Conservation (phyloP, 2,113 vertebrate species). For the Rattus norvegicus region DNA sequence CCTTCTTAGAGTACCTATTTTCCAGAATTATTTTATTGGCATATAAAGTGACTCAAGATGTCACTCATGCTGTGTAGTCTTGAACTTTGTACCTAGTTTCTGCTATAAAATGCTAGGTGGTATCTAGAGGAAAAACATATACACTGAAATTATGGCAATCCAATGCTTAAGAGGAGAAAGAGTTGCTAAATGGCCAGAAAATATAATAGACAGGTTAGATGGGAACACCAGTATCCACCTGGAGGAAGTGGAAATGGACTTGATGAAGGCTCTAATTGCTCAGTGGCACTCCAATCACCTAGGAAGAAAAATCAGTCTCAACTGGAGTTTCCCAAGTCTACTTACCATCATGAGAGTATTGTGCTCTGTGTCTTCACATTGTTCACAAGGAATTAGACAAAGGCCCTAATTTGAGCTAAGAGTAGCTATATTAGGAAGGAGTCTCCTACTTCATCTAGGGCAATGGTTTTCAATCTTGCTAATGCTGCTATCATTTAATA, state of each 20-base stretch:
- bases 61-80: not conserved
- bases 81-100: not conserved
- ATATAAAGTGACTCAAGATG: not conserved
- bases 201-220: not conserved
- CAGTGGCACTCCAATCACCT: not conserved
- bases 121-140: not conserved
- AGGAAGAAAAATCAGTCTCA: conserved; percentile 27
- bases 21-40: not conserved
- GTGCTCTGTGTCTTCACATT: not conserved
- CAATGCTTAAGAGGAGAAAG: not conserved
- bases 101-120: not conserved
- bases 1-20: not conserved
- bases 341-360: not conserved
- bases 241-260: not conserved
- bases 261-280: not conserved
- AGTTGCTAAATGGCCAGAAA: not conserved
- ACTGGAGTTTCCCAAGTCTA: not conserved
- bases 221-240: not conserved
- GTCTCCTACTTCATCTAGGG: not conserved
- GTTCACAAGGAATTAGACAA: not conserved
- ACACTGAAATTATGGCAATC: not conserved
- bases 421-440: not conserved
- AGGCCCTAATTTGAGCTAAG: not conserved
- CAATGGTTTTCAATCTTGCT: not conserved
- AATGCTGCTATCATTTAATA: not conserved